A percentile compares a stretch with the other conserved stretches of the same genome.
Conservation (phyloP, 2,113 vertebrate species). For the Epinephelus cyanopodus region DNA sequence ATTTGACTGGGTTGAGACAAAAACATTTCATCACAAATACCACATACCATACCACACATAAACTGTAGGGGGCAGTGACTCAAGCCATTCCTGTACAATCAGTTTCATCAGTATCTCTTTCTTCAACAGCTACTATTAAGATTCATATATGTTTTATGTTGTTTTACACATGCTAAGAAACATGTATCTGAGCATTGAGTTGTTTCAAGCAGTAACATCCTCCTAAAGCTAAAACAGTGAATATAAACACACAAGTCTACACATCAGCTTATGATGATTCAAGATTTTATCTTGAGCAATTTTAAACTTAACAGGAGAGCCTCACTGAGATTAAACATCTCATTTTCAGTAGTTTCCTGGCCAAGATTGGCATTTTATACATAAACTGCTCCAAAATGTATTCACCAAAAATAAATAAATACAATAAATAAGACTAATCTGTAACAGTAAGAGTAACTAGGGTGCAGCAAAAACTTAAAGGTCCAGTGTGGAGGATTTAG, state of each 20-base stretch:
- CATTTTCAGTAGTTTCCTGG: background rate
- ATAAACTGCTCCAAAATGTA: background rate
- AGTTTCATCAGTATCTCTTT: background rate
- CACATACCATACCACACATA: background rate
- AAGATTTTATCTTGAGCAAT: no score
- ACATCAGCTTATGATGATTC: no score
- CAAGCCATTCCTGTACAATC: background rate
- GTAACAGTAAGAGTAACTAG: background rate
- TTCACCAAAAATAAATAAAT: background rate
- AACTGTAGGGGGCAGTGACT: slow-evolving; percentile 4
- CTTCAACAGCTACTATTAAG: background rate
- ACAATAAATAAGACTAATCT: no score
- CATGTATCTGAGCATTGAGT: background rate
- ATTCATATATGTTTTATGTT: no score
- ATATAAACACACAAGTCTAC: no score
- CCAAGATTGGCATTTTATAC: background rate
- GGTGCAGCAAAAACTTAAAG: background rate
- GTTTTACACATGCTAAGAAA: background rate
- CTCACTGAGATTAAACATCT: background rate
- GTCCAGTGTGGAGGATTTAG: no score
- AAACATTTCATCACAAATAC: no score
- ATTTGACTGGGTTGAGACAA: no score
- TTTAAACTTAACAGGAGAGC: background rate
- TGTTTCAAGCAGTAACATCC: background rate
- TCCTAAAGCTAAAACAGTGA: background rate